phyloP scores from a whole-genome alignment of 2,888 invertebrate species.

The Drosophila infuscata region DNA sequence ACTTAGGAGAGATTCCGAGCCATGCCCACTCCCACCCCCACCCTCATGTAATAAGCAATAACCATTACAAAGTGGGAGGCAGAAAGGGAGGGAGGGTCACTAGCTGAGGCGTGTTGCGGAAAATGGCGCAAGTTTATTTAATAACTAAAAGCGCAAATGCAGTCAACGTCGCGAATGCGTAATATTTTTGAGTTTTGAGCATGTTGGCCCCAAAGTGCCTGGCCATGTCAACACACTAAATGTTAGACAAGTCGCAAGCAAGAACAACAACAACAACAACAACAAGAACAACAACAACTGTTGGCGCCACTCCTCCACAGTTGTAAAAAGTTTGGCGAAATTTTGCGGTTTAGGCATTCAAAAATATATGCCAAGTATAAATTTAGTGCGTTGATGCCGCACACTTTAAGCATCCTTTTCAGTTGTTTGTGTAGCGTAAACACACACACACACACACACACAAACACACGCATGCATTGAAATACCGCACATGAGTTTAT shows the following conservation, averaged over 20 bases:
- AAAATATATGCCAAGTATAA: conserved; percentile 62
- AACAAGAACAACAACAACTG: conserved; percentile 25
- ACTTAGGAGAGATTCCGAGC: conserved; percentile 28
- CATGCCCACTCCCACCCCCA: not conserved
- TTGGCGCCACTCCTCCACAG: conserved; percentile 4
- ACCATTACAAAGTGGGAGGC: conserved; percentile 39
- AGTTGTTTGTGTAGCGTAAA: conserved; percentile 46
- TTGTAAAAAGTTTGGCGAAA: conserved; percentile 61
- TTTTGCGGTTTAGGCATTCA: conserved; percentile 60
- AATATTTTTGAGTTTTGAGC: conserved; percentile 61
- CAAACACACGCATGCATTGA: conserved; percentile 2
- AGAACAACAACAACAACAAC: conserved; percentile 37
- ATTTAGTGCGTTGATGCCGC: conserved; percentile 63
- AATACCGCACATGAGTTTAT: conserved; percentile 40
- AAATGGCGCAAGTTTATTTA: conserved; percentile 80
- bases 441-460: conserved; percentile 13
- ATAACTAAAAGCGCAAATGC: conserved; percentile 59
- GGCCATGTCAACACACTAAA: conserved; percentile 84
- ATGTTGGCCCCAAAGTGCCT: conserved; percentile 82
- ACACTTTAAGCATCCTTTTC: conserved; percentile 66
- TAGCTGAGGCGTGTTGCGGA: conserved; percentile 62
- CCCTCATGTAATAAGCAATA: conserved; percentile 70
- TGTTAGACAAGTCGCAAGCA: conserved; percentile 72
- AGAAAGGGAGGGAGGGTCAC: not conserved
- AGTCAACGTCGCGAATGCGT: conserved; percentile 54